Evolutionary conservation across 2,797 vertebrate species (phyloP).

Genomic region (Poliocrania exsul): DNA sequence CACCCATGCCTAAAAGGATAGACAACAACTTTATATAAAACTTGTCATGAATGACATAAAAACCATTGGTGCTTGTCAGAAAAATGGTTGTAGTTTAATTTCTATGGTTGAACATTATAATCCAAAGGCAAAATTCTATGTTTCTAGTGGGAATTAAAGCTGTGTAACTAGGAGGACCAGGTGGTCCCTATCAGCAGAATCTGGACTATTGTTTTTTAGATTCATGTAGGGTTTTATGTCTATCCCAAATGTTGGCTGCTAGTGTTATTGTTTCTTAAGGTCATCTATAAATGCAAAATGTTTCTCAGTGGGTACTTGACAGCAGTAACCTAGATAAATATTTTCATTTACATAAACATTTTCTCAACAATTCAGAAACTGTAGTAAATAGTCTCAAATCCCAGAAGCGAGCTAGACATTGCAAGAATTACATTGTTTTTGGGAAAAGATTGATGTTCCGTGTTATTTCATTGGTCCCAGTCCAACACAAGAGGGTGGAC

Average conservation of each 20-base stretch:
- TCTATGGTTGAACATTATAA: conserved; percentile 5
- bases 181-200: neutral
- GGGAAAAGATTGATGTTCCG: conserved; percentile 44
- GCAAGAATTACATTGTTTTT: conserved; percentile 24
- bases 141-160: conserved; percentile 11
- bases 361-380: conserved; percentile 65
- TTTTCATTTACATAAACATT: conserved; percentile 63
- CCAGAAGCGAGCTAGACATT: conserved; percentile 49
- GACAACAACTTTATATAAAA: neutral
- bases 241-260: conserved; percentile 4
- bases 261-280: conserved; percentile 42
- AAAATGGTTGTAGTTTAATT: neutral
- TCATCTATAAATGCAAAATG: conserved; percentile 50
- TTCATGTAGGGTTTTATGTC: neutral
- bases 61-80: neutral
- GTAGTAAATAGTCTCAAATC: conserved; percentile 59
- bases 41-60: neutral
- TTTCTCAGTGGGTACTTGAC: conserved; percentile 29
- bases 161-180: neutral
- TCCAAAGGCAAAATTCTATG: neutral
- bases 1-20: neutral
- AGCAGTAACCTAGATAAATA: conserved; percentile 66
- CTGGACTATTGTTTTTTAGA: conserved; percentile 20
- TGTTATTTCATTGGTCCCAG: conserved; percentile 15
- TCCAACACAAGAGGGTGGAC: conserved; percentile 29